Base-by-base conservation (phyloP, 2,888 invertebrate genomes). In the Xanthia icteritia region DNA sequence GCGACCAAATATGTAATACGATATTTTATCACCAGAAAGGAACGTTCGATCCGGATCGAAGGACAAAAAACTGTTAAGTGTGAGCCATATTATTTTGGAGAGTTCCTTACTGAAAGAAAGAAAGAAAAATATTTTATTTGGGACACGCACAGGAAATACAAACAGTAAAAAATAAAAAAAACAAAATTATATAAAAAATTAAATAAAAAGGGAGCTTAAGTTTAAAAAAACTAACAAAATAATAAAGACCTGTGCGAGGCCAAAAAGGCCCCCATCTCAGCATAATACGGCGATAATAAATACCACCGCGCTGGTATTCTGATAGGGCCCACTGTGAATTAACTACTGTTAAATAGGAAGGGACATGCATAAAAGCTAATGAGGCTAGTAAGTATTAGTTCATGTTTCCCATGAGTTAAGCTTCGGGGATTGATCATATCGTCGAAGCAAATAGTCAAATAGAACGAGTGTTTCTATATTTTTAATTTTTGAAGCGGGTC, bases 31-130 rank as follows among this genome's bases (percentile, higher is more conserved):
- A 89, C 87, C 87, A 89, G 77, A 90, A 81, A 89, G 82, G 84
- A 89, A 82, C 83, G 90, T 86, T 89, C 89, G 89, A 93, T 92
- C 91, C 91, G 89, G 83, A 89, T 90, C 87, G 87, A 92, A 91
- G 91, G 91, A 91, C 90, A 87, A 88, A 92, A 85, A 78, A 71
- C 9, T 27, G 77, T 81, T 36, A 81, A 72, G 77, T 39, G 63
- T 60, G 75, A 82, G 56, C 54, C 56, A 13, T 31, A 39, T 64
- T n/a, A 64, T 77, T 79, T 74, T 61, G 8, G 6, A 31, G 65
- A 45, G 68, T 73, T 79, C 66, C 58, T 56, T n/a, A n/a, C n/a
- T n/a, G n/a, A n/a, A n/a, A n/a, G n/a, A n/a, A n/a, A n/a, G n/a
- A n/a, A n/a, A n/a, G n/a, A n/a, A n/a, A n/a, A n/a, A n/a, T n/a